These are phyloP conservation scores for Tachina grossa DNA, from an alignment of 2,888 invertebrate genomes.

Conservation along the genomic window DNA sequence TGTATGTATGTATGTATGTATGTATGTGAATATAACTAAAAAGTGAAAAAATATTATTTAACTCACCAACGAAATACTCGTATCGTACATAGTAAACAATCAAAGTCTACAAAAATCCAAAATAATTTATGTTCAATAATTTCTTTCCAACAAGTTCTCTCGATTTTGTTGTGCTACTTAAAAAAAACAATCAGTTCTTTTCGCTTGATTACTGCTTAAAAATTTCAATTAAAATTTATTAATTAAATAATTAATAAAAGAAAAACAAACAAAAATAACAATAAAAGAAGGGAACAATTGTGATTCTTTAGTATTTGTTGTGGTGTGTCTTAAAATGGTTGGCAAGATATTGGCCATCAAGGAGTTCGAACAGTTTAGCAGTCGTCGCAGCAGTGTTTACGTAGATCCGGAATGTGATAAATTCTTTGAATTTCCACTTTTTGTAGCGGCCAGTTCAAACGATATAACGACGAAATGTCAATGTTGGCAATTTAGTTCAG, in stretches of 20 bases:
- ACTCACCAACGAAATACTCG: not conserved
- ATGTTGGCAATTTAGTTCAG: constrained; percentile 82
- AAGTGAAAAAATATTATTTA: not conserved
- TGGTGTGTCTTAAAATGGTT: constrained; percentile 78
- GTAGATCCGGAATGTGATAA: constrained; percentile 83
- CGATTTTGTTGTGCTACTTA: constrained; percentile 10
- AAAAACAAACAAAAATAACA: constrained; percentile 3
- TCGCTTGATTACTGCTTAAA: not conserved
- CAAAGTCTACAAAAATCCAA: constrained; percentile 6
- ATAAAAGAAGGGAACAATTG: constrained; percentile 6
- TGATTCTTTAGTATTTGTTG: constrained; percentile 26
- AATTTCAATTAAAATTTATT: constrained; percentile 1
- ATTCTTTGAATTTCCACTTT: constrained; percentile 82
- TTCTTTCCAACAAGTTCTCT: not conserved
- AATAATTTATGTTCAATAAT: constrained; percentile 10
- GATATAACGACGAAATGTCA: constrained; percentile 82
- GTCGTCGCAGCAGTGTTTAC: constrained; percentile 82
- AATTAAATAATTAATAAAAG: constrained; percentile 14
- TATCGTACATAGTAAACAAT: constrained; percentile 21
- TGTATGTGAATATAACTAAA: not conserved
- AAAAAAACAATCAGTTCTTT: not conserved
- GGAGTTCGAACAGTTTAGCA: constrained; percentile 82
- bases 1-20: not conserved
- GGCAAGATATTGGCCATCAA: constrained; percentile 82
- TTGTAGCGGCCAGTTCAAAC: constrained; percentile 81